Percentiles rank a stretch among this genome's conserved stretches.
Conservation (phyloP, 2,113 vertebrate species). For the Ifrita kowaldi region DNA sequence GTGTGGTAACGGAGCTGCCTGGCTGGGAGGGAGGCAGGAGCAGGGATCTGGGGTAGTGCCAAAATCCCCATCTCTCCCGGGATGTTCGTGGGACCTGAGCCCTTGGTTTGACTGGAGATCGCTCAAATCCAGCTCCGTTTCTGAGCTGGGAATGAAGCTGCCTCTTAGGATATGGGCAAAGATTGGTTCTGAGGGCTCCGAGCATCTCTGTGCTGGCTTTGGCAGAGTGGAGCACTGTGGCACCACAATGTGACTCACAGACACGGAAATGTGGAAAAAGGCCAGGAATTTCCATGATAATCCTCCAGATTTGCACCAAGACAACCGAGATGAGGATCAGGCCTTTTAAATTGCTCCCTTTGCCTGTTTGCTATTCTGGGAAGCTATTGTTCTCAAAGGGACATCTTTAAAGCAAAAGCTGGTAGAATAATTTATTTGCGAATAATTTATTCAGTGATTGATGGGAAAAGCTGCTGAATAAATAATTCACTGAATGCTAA, state of each 20-base stretch:
- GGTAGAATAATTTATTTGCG: conserved; percentile 58
- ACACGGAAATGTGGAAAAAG: background rate
- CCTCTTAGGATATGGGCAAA: fast-evolving
- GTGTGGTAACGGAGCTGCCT: background rate
- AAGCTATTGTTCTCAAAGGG: conserved; percentile 63
- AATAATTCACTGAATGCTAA: conserved; percentile 67
- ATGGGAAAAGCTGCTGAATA: conserved; percentile 64
- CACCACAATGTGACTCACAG: background rate
- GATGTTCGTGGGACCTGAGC: fast-evolving
- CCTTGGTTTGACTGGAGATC: too few species aligned
- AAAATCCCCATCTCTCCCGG: fast-evolving
- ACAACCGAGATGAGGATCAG: background rate
- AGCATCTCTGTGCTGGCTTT: background rate
- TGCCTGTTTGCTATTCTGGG: conserved; percentile 57
- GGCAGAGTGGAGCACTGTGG: background rate
- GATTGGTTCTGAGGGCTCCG: background rate
- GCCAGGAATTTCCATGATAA: background rate
- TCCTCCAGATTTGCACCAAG: background rate
- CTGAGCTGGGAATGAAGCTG: background rate
- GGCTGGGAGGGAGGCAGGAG: background rate
- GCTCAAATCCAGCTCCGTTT: background rate
- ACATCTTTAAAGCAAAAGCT: conserved; percentile 59
- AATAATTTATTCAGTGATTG: conserved; percentile 68
- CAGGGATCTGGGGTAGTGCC: background rate
- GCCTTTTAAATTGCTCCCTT: conserved; percentile 21